A percentile compares a stretch with the other conserved stretches of the same genome.
Evolutionary conservation across 2,797 vertebrate genomes (phyloP).

Genomic region (Cynopterus sphinx): DNA sequence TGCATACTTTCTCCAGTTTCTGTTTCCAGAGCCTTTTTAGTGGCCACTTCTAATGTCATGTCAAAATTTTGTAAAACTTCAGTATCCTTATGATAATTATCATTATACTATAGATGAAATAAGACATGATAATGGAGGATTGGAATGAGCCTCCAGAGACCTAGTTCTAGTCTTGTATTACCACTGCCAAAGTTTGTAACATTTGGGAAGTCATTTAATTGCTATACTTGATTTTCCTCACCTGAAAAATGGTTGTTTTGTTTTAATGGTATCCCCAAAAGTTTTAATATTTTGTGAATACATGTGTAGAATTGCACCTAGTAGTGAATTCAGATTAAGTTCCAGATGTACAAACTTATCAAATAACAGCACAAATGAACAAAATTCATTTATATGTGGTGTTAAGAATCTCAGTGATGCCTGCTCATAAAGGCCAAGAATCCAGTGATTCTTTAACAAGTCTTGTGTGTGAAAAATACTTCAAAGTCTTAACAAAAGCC

Average conservation of each 20-base stretch:
- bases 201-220: constrained; percentile 3
- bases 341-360: background rate
- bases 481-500: background rate
- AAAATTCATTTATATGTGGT: constrained; percentile 5
- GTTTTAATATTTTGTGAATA: constrained; percentile 11
- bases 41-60: background rate
- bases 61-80: constrained; percentile 16
- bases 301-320: background rate
- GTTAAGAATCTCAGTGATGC: background rate
- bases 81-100: background rate
- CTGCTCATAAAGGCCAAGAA: background rate
- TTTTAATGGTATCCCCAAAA: background rate
- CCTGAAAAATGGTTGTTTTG: background rate
- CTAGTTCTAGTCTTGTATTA: background rate
- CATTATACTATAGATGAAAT: background rate
- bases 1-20: background rate
- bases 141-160: background rate
- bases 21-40: background rate
- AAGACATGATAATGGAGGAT: background rate
- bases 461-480: background rate
- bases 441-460: background rate
- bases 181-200: background rate
- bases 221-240: background rate
- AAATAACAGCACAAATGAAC: background rate
- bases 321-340: constrained; percentile 30